Percentiles rank a stretch among this genome's conserved stretches.
Evolutionary conservation across 2,797 vertebrate genomes (phyloP).

Genomic region (Selene dorsalis): DNA sequence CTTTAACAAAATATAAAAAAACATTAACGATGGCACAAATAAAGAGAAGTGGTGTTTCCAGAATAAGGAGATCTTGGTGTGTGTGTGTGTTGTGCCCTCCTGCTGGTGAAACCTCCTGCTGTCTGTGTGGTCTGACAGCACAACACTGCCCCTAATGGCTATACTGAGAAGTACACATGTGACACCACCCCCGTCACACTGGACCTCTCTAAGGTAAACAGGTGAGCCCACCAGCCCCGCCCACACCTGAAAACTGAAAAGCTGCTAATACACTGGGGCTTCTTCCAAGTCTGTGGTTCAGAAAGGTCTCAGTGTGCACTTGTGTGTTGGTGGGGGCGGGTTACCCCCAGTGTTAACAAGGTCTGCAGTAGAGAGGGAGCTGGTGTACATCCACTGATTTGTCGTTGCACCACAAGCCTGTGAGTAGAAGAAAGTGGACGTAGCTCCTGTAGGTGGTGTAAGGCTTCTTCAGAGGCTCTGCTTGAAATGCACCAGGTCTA

Average conservation of each 20-base stretch:
- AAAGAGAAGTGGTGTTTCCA: constrained; percentile 7
- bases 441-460: no score
- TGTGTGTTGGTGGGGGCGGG: not conserved
- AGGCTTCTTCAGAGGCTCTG: constrained; percentile 56
- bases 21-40: constrained; percentile 62
- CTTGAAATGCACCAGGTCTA: constrained; percentile 3
- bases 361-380: constrained; percentile 9
- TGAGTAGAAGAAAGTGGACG: not conserved
- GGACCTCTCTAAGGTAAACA: constrained; percentile 26
- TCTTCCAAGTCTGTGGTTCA: not conserved
- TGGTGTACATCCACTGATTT: constrained; percentile 60
- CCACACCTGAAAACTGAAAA: constrained; percentile 14
- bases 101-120: constrained; percentile 17
- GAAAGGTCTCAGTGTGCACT: constrained; percentile 4
- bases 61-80: not conserved
- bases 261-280: not conserved
- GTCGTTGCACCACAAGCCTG: constrained; percentile 47
- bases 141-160: constrained; percentile 56
- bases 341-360: no score
- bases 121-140: constrained; percentile 15
- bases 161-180: constrained; percentile 37
- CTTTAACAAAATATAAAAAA: constrained; percentile 36
- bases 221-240: not conserved
- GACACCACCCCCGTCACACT: constrained; percentile 36
- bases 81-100: constrained; percentile 15